These are phyloP conservation scores for Drosophila austrosaltans DNA, from an alignment of 2,888 invertebrate species.

Conservation along the genomic window DNA sequence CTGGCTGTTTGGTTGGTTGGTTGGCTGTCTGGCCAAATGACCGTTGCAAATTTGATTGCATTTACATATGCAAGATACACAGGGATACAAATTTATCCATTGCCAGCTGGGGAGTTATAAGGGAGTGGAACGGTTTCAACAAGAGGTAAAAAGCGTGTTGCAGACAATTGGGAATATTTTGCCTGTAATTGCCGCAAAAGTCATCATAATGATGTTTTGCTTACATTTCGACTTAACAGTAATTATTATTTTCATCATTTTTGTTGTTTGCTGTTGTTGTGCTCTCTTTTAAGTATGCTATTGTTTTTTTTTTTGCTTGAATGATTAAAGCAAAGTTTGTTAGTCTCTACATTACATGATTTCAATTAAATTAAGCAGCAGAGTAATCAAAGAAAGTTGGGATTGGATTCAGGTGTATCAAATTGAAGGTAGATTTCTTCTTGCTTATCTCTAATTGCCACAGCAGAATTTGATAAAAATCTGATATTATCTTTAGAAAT, in stretches of 20 bases:
- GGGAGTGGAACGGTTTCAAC: background rate
- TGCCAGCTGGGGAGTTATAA: slow-evolving; percentile 6
- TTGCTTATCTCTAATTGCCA: no score
- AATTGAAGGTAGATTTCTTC: no score
- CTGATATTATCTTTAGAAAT: no score
- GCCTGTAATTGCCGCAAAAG: slow-evolving; percentile 16
- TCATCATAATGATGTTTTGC: slow-evolving; percentile 15
- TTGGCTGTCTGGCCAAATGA: slow-evolving; percentile 64
- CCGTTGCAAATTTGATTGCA: slow-evolving; percentile 77
- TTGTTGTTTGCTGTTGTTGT: background rate
- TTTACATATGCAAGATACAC: slow-evolving; percentile 63
- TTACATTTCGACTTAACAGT: slow-evolving; percentile 24
- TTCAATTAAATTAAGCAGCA: no score
- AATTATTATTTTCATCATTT: slow-evolving; percentile 41
- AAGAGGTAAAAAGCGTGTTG: background rate
- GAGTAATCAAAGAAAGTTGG: no score
- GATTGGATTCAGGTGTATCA: no score
- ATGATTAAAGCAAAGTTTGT: no score
- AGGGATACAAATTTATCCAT: slow-evolving; percentile 9
- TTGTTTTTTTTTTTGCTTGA: no score
- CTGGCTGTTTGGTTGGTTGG: background rate
- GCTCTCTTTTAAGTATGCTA: background rate
- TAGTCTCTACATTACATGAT: no score
- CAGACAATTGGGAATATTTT: slow-evolving; percentile 7
- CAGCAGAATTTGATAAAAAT: no score